A percentile compares a stretch with the other conserved stretches of the same genome.
phyloP scores from a whole-genome alignment of 2,113 vertebrate genomes.

The Oxyruncus cristatus region DNA sequence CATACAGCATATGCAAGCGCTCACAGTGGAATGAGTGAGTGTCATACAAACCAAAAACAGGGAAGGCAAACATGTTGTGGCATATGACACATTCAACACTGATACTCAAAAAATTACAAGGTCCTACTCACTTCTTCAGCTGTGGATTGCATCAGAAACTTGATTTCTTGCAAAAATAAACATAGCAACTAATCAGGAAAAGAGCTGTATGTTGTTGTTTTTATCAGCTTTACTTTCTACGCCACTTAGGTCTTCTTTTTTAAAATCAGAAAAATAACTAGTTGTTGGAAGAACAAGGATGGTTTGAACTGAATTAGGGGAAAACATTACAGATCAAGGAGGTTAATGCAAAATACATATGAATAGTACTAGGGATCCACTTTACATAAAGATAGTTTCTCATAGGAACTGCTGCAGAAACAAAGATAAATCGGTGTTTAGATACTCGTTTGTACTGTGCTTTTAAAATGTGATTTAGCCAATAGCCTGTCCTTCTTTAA shows the following conservation, averaged over 20 bases:
- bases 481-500: neutral
- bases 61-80: neutral
- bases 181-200: neutral
- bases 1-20: neutral
- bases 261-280: neutral
- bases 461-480: neutral
- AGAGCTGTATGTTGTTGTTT: neutral
- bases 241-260: neutral
- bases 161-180: neutral
- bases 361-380: neutral
- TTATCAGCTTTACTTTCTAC: neutral
- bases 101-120: neutral
- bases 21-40: neutral
- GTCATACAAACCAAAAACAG: neutral
- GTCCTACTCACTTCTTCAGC: neutral
- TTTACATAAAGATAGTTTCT: neutral
- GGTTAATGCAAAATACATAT: neutral
- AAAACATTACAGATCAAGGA: neutral
- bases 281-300: neutral
- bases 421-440: neutral
- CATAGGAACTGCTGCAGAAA: neutral
- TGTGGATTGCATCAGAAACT: neutral
- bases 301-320: neutral
- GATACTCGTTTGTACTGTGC: neutral
- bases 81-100: neutral